A percentile compares a stretch with the other conserved stretches of the same genome.
Conservation (phyloP, 92 coral and sea anemone genomes). For the Chrysogorgia sp. region DNA sequence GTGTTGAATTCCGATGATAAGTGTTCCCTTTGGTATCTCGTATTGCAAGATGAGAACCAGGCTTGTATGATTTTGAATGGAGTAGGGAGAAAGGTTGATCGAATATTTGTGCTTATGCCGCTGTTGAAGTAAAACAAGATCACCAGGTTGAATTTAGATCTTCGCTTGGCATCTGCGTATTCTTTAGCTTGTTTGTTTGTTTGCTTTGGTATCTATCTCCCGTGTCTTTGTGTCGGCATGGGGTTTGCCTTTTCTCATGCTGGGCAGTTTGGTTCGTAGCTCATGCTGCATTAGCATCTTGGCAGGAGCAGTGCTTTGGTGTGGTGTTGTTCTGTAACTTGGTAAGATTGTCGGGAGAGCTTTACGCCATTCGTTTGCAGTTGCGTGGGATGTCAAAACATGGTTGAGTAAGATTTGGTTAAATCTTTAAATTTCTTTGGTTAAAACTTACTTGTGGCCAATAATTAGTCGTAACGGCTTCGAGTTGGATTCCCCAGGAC, state of each 20-base stretch:
- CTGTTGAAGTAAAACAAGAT: constrained; percentile 15
- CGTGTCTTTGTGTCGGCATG: not conserved
- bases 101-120: constrained; percentile 22
- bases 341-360: constrained; percentile 21
- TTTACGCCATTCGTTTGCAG: constrained; percentile 34
- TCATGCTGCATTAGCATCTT: not conserved
- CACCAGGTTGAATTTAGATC: constrained; percentile 12
- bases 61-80: constrained; percentile 2
- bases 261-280: constrained; percentile 11
- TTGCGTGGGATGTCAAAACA: not conserved
- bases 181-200: not conserved
- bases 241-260: not conserved
- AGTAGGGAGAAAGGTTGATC: constrained; percentile 15
- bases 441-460: too few relatives aligned
- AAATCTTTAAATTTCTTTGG: constrained; percentile 47
- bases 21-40: not conserved
- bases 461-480: too few relatives aligned
- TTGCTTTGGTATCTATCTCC: not conserved
- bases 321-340: not conserved
- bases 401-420: not conserved
- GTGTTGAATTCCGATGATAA: too few relatives aligned
- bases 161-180: not conserved
- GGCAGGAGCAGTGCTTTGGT: constrained; percentile 21
- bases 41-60: constrained; percentile 11
- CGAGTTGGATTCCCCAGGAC: too few relatives aligned